These are phyloP conservation scores for Rhineura floridana DNA, from an alignment of 2,113 vertebrate species.

Conservation along the genomic window DNA sequence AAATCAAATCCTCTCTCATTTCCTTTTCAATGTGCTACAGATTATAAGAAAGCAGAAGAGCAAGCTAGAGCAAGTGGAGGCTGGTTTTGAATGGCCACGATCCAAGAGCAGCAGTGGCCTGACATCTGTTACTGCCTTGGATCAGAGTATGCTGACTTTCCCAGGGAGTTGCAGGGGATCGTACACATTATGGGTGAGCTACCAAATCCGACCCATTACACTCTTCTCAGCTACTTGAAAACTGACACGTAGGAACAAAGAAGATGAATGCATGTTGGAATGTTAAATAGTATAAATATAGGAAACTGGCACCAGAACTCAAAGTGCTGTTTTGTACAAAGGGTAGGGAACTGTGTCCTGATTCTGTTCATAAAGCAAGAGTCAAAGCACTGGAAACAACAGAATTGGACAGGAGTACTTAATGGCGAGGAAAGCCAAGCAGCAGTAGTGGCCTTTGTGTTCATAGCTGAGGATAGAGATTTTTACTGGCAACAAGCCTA, in stretches of 20 bases:
- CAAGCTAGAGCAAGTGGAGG: slow-evolving; percentile 80
- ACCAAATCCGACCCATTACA: accelerated
- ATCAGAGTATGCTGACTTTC: slow-evolving; percentile 63
- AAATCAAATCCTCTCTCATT: accelerated
- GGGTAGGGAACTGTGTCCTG: background rate
- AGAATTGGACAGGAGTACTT: background rate
- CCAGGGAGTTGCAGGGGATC: slow-evolving; percentile 70
- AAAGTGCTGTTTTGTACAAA: background rate
- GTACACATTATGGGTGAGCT: slow-evolving; percentile 86
- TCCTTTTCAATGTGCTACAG: slow-evolving; percentile 63
- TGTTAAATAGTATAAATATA: accelerated
- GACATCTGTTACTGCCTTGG: slow-evolving; percentile 70
- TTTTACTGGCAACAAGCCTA: background rate
- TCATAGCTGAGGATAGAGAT: background rate
- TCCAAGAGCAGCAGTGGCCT: slow-evolving; percentile 68
- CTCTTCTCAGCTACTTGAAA: background rate
- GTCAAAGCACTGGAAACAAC: background rate
- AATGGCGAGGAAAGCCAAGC: background rate
- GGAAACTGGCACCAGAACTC: background rate
- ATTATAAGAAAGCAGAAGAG: slow-evolving; percentile 91
- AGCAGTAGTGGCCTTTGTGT: background rate
- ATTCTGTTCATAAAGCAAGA: background rate
- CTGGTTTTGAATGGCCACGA: slow-evolving; percentile 81
- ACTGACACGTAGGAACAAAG: accelerated
- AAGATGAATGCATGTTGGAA: background rate